Conservation (phyloP, 2,888 invertebrate species). For the Siphonodentalium dalli region DNA sequence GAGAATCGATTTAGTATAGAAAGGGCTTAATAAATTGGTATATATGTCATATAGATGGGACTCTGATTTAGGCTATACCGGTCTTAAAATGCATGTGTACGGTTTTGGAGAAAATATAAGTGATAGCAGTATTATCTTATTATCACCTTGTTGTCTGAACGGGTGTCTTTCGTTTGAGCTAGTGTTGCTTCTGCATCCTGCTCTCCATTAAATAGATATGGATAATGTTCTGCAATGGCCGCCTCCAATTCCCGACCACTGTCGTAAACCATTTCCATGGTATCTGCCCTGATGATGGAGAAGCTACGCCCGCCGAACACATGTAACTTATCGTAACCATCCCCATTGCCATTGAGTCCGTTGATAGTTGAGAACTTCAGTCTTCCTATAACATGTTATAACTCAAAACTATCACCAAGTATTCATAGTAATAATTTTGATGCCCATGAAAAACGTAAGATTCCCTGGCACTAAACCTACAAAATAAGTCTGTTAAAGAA, state of each 20-base stretch:
- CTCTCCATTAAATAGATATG: conserved; percentile 35
- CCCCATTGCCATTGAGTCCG: conserved; percentile 27
- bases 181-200: neutral
- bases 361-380: conserved; percentile 31
- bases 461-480: too few species aligned
- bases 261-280: conserved; percentile 35
- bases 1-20: too few species aligned
- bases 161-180: conserved; percentile 23
- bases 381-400: conserved; percentile 37
- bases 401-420: too few species aligned
- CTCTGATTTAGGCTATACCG: too few species aligned
- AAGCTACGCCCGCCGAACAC: conserved; percentile 40
- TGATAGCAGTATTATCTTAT: neutral
- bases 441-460: too few species aligned
- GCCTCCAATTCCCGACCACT: conserved; percentile 32
- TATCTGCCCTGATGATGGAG: conserved; percentile 31
- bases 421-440: too few species aligned
- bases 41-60: too few species aligned
- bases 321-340: conserved; percentile 33
- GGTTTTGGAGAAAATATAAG: too few species aligned
- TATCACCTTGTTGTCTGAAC: conserved; percentile 42
- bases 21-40: too few species aligned
- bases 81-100: too few species aligned
- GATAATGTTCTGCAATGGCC: conserved; percentile 17
- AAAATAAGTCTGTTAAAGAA: too few species aligned